phyloP scores from a whole-genome alignment of 2,888 invertebrate genomes.

The Leptinotarsa rubiginosa region DNA sequence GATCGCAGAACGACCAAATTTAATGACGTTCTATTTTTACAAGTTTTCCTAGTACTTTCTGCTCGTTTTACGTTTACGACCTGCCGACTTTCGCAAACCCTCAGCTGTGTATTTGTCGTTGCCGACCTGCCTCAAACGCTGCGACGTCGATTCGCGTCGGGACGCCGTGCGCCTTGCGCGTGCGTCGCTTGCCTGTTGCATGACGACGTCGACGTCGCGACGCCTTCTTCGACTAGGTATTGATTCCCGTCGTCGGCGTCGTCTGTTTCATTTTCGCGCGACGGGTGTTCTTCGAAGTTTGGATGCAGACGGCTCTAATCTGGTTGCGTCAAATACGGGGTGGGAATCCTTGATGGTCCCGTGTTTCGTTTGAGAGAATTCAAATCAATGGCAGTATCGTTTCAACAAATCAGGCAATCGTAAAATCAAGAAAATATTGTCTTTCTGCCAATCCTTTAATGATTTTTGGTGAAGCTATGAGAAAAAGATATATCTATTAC shows the following conservation, averaged over 20 bases:
- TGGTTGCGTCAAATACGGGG: constrained; percentile 13
- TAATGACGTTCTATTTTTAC: constrained; percentile 45
- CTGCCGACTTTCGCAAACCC: constrained; percentile 27
- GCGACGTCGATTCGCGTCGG: constrained; percentile 30
- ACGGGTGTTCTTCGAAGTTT: constrained; percentile 28
- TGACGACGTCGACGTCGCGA: constrained; percentile 62
- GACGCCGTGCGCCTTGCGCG: constrained; percentile 44
- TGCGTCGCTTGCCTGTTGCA: constrained; percentile 59
- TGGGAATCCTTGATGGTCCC: no score
- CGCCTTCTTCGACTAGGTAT: constrained; percentile 54
- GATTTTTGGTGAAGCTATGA: no score
- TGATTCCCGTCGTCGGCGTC: constrained; percentile 26
- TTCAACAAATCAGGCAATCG: no score
- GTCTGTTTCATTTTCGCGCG: constrained; percentile 28
- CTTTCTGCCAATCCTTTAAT: no score
- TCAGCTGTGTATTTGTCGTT: constrained; percentile 40
- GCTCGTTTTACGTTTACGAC: constrained; percentile 29
- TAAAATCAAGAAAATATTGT: no score
- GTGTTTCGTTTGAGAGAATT: no score
- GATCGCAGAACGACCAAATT: constrained; percentile 26
- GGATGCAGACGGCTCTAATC: not conserved
- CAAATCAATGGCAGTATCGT: no score
- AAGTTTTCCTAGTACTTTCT: constrained; percentile 16
- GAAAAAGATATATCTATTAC: no score
- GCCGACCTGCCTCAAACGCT: constrained; percentile 53